Conservation (phyloP, 2,113 vertebrate species). For the Hippoglossus stenolepis region DNA sequence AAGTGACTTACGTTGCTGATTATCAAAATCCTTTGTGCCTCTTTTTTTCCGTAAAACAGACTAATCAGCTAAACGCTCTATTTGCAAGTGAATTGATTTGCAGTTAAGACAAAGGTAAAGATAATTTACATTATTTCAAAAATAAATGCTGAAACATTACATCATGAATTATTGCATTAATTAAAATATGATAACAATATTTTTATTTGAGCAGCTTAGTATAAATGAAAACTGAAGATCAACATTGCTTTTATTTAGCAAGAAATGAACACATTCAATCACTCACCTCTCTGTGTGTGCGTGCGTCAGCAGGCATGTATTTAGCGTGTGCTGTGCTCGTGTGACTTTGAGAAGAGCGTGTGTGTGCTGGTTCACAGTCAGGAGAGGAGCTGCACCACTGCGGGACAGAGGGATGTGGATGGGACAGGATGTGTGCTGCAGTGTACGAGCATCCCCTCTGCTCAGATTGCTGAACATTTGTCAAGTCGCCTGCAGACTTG, state of each 20-base stretch:
- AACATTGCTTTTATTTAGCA: neutral
- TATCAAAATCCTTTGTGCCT: neutral
- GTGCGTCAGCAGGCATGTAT: conserved; percentile 5
- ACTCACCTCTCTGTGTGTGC: neutral
- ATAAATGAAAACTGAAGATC: neutral
- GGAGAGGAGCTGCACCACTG: conserved; percentile 71
- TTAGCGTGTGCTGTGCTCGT: conserved; percentile 22
- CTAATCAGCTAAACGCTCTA: neutral
- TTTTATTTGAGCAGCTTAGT: too few species aligned
- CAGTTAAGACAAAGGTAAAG: neutral
- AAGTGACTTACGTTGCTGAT: too few species aligned
- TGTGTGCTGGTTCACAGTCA: conserved; percentile 18
- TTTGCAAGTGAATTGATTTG: neutral
- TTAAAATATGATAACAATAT: too few species aligned
- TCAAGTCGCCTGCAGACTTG: conserved; percentile 85
- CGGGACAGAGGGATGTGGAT: conserved; percentile 63
- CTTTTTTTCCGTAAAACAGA: neutral
- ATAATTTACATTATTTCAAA: neutral
- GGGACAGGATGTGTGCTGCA: conserved; percentile 81
- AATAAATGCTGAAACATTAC: neutral
- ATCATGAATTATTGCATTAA: too few species aligned
- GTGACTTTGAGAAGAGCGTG: conserved; percentile 49
- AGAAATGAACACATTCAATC: neutral
- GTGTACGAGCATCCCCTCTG: conserved; percentile 75
- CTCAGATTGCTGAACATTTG: conserved; percentile 83